These are phyloP conservation scores for Whitmania pigra DNA, from an alignment of 1,140 invertebrate genomes.

Conservation along the genomic window DNA sequence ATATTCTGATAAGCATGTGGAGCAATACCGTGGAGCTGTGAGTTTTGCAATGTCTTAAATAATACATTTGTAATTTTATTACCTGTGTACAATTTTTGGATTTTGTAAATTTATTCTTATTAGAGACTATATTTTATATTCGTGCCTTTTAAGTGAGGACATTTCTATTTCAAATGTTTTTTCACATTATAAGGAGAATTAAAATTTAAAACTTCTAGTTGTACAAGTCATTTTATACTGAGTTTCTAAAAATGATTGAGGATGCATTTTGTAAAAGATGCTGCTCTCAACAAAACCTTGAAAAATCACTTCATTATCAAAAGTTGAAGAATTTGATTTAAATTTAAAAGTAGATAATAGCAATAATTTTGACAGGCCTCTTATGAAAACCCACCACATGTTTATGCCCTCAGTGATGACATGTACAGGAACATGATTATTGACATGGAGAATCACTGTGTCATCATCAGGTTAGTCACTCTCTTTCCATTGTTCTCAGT, in stretches of 20 bases:
- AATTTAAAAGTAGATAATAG: background rate
- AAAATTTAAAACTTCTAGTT: no score
- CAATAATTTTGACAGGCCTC: conserved; percentile 45
- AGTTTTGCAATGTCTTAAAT: conserved; percentile 49
- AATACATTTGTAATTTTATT: conserved; percentile 51
- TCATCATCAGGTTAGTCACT: conserved; percentile 55
- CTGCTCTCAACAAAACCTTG: no score
- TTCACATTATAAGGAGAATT: no score
- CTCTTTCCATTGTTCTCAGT: background rate
- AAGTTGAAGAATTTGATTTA: background rate
- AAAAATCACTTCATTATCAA: background rate
- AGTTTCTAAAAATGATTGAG: no score
- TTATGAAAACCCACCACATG: conserved; percentile 64
- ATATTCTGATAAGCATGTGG: conserved; percentile 58
- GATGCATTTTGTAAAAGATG: no score
- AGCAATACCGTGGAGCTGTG: conserved; percentile 60
- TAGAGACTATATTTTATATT: no score
- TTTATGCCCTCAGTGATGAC: conserved; percentile 60
- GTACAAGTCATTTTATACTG: no score
- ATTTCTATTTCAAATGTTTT: no score
- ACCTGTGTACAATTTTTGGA: background rate
- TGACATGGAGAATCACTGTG: conserved; percentile 60
- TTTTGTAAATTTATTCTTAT: no score
- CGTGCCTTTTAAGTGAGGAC: no score
- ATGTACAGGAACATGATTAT: conserved; percentile 68